phyloP scores from a whole-genome alignment of 2,113 vertebrate species.

The Oenanthe melanoleuca region DNA sequence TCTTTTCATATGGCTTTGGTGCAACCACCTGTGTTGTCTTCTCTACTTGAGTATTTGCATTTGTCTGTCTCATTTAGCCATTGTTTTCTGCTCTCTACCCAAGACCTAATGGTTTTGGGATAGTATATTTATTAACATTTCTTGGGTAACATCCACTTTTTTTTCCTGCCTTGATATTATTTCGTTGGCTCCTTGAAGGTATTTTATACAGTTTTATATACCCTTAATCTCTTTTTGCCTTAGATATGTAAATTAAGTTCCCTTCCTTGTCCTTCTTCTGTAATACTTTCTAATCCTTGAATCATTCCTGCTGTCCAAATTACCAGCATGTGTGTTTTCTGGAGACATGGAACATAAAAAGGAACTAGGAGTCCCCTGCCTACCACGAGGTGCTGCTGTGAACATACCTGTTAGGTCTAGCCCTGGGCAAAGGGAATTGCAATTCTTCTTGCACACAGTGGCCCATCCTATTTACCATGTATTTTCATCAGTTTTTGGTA shows the following conservation, averaged over 20 bases:
- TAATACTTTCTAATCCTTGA: slow-evolving; percentile 12
- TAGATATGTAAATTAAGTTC: slow-evolving; percentile 32
- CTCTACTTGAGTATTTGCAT: neutral
- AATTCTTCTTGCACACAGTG: neutral
- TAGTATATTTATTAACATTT: neutral
- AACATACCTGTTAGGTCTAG: neutral
- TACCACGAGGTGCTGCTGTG: neutral
- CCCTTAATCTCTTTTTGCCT: slow-evolving; percentile 37
- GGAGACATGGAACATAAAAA: neutral
- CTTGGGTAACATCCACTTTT: neutral
- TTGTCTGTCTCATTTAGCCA: neutral
- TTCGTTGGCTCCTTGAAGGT: neutral
- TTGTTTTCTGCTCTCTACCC: neutral
- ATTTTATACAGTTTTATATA: slow-evolving; percentile 19
- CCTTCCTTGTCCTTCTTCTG: neutral
- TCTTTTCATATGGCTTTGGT: neutral
- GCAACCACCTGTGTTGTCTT: neutral
- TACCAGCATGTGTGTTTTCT: neutral
- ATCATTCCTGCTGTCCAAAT: neutral
- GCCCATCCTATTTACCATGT: neutral
- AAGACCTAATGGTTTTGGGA: neutral
- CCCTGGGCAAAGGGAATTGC: neutral
- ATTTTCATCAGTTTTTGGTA: neutral
- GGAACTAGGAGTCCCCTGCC: neutral
- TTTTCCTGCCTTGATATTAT: neutral